Percentiles rank a stretch among this genome's conserved stretches.
phyloP scores from a whole-genome alignment of 2,888 invertebrate species.

The Cataglyphis albicans region DNA sequence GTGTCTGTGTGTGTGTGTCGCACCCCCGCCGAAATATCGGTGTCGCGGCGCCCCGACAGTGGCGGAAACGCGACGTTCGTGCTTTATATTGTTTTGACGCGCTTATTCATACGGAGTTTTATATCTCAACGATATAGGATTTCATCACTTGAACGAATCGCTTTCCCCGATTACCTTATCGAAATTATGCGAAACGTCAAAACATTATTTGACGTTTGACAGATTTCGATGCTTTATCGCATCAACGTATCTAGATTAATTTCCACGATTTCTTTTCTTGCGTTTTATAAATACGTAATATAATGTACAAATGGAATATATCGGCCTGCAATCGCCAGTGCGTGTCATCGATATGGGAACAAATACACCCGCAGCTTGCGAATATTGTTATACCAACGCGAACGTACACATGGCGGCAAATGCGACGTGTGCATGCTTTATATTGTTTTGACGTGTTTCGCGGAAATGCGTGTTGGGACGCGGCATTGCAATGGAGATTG shows the following conservation, averaged over 20 bases:
- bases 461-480: constrained; percentile 21
- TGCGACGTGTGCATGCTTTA: constrained; percentile 20
- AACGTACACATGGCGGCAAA: background rate
- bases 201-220: background rate
- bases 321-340: background rate
- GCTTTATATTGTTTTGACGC: constrained; percentile 26
- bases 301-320: background rate
- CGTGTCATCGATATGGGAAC: background rate
- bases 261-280: constrained; percentile 1
- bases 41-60: constrained; percentile 6
- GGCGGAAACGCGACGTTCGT: constrained; percentile 26
- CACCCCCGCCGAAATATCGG: constrained; percentile 15
- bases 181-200: too few relatives aligned
- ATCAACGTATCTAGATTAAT: background rate
- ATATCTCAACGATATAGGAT: constrained; percentile 4
- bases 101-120: background rate
- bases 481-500: constrained; percentile 43
- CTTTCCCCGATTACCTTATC: background rate
- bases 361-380: background rate
- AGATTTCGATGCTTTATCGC: background rate
- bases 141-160: background rate
- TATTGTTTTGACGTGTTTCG: constrained; percentile 52
- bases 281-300: background rate
- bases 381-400: constrained; percentile 10
- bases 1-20: background rate